phyloP scores from a whole-genome alignment of 2,888 invertebrate genomes.

The Dryadula phaetusa region DNA sequence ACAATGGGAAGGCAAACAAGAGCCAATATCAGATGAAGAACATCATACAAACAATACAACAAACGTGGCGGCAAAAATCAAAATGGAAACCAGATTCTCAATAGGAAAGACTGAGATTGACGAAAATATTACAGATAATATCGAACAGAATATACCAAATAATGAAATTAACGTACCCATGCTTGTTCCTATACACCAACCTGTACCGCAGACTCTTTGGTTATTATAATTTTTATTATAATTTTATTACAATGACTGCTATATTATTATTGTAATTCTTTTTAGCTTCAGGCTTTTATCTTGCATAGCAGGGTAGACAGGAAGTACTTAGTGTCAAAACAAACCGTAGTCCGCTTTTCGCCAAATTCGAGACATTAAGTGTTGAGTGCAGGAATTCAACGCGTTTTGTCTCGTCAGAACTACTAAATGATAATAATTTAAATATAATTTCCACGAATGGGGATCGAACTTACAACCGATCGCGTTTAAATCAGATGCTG shows the following conservation, averaged over 20 bases:
- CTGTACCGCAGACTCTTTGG: neutral
- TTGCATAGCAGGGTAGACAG: too few species aligned
- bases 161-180: neutral
- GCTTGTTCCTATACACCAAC: neutral
- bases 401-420: too few species aligned
- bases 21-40: slow-evolving; percentile 66
- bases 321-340: too few species aligned
- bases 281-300: too few species aligned
- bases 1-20: slow-evolving; percentile 68
- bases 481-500: too few species aligned
- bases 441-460: too few species aligned
- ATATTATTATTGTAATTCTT: too few species aligned
- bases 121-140: slow-evolving; percentile 42
- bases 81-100: slow-evolving; percentile 50
- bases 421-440: too few species aligned
- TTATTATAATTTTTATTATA: neutral
- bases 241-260: neutral
- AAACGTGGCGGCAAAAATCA: slow-evolving; percentile 45
- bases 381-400: too few species aligned
- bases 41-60: slow-evolving; percentile 6
- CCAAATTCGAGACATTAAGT: too few species aligned
- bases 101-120: slow-evolving; percentile 61
- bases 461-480: too few species aligned
- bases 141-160: neutral
- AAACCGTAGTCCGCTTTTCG: too few species aligned